Percentiles rank a stretch among this genome's conserved stretches.
These are phyloP conservation scores for Paelopatides confundens DNA, from an alignment of 53 echinoderm and acorn worm species.

Conservation along the genomic window DNA sequence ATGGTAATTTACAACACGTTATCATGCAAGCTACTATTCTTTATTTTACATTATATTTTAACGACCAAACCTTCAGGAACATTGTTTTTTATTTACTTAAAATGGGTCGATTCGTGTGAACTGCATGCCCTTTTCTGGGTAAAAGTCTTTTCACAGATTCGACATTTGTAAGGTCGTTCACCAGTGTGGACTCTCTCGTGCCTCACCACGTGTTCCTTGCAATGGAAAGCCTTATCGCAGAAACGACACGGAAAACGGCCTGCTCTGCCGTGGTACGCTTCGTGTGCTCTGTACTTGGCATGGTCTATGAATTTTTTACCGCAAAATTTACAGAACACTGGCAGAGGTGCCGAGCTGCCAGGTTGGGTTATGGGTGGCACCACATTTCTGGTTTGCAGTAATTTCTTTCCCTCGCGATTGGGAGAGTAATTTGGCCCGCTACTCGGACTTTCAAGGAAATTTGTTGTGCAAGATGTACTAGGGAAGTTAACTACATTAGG, in stretches of 20 bases:
- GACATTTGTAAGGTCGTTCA: neutral
- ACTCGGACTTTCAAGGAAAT: too few species aligned
- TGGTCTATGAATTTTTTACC: neutral
- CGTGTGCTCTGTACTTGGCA: constrained; percentile 1
- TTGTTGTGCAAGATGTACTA: neutral
- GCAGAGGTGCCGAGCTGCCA: too few species aligned
- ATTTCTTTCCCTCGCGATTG: neutral
- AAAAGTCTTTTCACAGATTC: neutral
- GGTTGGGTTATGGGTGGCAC: neutral
- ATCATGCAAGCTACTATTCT: too few species aligned
- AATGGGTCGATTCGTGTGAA: neutral
- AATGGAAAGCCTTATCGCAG: constrained; percentile 5
- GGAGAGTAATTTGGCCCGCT: neutral
- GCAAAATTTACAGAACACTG: constrained; percentile 13
- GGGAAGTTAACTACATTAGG: neutral
- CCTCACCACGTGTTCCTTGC: neutral
- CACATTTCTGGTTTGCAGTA: neutral
- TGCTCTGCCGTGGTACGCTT: neutral
- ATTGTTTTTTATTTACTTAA: neutral
- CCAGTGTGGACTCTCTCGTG: constrained; percentile 24
- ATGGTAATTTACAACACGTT: too few species aligned
- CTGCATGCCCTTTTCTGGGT: neutral
- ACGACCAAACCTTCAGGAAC: too few species aligned
- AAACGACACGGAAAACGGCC: neutral
- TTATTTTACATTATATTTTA: too few species aligned